A percentile compares a stretch with the other conserved stretches of the same genome.
Evolutionary conservation across 2,888 invertebrate genomes (phyloP).

Genomic region (Eurytoma adleriae): DNA sequence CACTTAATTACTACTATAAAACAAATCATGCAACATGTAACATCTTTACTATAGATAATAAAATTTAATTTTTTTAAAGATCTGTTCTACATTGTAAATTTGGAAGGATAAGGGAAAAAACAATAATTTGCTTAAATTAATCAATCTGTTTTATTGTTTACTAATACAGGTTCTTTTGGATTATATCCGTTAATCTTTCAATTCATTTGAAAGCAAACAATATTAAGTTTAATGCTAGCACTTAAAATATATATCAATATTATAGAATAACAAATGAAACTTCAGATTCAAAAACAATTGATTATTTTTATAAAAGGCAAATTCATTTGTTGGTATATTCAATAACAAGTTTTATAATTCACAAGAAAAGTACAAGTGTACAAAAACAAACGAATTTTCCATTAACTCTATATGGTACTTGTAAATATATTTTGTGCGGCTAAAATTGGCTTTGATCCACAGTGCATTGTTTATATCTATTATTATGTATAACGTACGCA

Average conservation of each 20-base stretch:
- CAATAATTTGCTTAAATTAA: slow-evolving; percentile 31
- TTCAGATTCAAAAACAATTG: slow-evolving; percentile 28
- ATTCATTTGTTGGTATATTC: slow-evolving; percentile 22
- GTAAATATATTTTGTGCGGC: slow-evolving; percentile 52
- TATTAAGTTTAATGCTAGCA: slow-evolving; percentile 14
- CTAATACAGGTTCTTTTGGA: slow-evolving; percentile 47
- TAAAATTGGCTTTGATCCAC: slow-evolving; percentile 54
- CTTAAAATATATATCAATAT: slow-evolving; percentile 33
- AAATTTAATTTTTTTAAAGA: slow-evolving; percentile 2
- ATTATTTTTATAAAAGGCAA: slow-evolving; percentile 37
- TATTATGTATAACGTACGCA: slow-evolving; percentile 43
- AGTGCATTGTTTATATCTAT: slow-evolving; percentile 54
- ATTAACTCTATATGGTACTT: slow-evolving; percentile 41
- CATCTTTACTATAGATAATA: slow-evolving; percentile 1
- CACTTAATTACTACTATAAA: background rate
- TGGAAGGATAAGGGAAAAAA: slow-evolving; percentile 12
- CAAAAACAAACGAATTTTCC: slow-evolving; percentile 38
- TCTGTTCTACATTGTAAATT: background rate
- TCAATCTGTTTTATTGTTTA: slow-evolving; percentile 53
- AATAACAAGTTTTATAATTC: slow-evolving; percentile 43
- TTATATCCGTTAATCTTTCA: slow-evolving; percentile 24
- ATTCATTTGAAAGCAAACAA: slow-evolving; percentile 23
- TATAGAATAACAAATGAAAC: slow-evolving; percentile 31
- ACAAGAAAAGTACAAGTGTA: slow-evolving; percentile 36
- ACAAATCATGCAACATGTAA: background rate